phyloP scores from a whole-genome alignment of 2,113 vertebrate species.

The Tragelaphus imberbis region DNA sequence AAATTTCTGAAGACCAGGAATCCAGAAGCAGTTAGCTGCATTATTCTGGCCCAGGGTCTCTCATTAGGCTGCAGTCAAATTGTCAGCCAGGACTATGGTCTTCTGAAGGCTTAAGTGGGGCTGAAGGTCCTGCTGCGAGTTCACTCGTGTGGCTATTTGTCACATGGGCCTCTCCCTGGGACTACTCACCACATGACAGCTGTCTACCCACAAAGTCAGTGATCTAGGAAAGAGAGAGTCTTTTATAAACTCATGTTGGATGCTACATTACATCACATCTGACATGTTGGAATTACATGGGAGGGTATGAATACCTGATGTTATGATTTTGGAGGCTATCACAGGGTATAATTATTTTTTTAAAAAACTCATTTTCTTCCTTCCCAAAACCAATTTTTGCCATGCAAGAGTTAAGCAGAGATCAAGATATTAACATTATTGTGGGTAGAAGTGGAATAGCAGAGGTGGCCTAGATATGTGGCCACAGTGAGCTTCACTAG shows the following conservation, averaged over 20 bases:
- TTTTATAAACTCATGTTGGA: neutral
- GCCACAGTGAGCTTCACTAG: neutral
- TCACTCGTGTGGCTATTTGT: neutral
- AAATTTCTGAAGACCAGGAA: neutral
- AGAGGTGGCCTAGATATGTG: neutral
- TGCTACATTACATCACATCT: neutral
- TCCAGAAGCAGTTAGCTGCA: neutral
- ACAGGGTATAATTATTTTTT: neutral
- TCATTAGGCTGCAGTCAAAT: neutral
- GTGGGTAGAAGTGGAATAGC: neutral
- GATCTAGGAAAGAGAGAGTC: neutral
- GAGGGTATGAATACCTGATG: neutral
- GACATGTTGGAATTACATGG: neutral
- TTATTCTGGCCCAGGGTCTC: neutral
- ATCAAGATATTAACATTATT: neutral
- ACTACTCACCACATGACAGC: neutral
- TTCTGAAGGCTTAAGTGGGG: neutral
- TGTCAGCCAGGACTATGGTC: neutral
- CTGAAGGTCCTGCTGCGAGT: neutral
- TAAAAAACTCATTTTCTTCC: neutral
- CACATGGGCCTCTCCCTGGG: neutral
- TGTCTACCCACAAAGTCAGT: neutral
- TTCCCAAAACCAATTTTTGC: neutral
- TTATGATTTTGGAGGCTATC: neutral
- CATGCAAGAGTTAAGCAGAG: neutral